These are phyloP conservation scores for Pardalotus punctatus DNA, from an alignment of 2,113 vertebrate species.

Conservation along the genomic window DNA sequence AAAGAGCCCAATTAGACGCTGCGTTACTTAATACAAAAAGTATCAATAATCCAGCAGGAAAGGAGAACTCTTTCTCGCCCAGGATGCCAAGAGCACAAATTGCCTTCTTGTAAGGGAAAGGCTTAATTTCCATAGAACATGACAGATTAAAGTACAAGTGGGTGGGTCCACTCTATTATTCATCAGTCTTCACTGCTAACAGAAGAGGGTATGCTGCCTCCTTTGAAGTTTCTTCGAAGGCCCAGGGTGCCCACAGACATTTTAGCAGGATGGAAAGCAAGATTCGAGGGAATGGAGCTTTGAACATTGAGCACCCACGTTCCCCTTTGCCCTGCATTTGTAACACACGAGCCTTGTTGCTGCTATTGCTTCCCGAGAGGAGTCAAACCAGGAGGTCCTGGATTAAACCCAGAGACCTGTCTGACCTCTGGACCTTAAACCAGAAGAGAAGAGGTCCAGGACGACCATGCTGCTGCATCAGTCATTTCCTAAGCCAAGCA, in stretches of 20 bases:
- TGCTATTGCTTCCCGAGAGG: background rate
- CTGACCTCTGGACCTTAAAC: background rate
- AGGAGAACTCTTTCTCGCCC: background rate
- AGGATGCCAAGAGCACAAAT: constrained; percentile 52
- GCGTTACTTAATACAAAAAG: constrained; percentile 20
- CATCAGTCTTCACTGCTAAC: constrained; percentile 36
- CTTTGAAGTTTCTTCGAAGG: constrained; percentile 47
- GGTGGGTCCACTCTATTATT: constrained; percentile 66
- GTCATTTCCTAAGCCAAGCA: accelerated
- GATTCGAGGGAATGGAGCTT: background rate
- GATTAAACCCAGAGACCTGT: background rate
- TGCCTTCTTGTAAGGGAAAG: constrained; percentile 54
- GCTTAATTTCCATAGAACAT: constrained; percentile 60
- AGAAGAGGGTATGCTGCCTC: constrained; percentile 2
- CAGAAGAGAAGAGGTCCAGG: background rate
- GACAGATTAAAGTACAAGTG: constrained; percentile 55
- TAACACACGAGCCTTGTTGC: background rate
- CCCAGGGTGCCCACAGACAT: constrained; percentile 4
- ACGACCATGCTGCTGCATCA: background rate
- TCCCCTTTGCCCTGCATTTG: background rate
- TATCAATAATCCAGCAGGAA: constrained; percentile 35
- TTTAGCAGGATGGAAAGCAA: background rate
- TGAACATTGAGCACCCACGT: accelerated
- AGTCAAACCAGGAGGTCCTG: background rate
- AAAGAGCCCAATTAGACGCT: background rate